phyloP scores from a whole-genome alignment of 2,113 vertebrate species.

The Lamprotornis superbus region DNA sequence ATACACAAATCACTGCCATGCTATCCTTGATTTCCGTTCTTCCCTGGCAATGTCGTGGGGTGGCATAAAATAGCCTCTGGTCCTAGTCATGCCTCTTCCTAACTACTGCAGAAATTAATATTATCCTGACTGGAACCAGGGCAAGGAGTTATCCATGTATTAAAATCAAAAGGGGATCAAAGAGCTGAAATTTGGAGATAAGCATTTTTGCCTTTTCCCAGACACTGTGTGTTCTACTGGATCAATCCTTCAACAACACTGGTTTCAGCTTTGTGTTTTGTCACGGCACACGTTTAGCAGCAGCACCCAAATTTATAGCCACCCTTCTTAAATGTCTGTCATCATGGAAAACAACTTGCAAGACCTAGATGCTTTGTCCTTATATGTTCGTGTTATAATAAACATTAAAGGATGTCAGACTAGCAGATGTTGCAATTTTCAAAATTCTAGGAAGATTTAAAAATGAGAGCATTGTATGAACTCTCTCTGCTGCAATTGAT shows the following conservation, averaged over 20 bases:
- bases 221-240: neutral
- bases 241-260: neutral
- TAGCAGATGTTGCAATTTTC: neutral
- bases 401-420: neutral
- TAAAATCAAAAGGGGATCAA: neutral
- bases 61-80: neutral
- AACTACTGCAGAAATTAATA: neutral
- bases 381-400: neutral
- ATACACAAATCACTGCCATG: rapidly evolving
- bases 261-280: neutral
- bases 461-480: neutral
- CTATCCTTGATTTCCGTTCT: neutral
- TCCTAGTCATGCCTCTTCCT: neutral
- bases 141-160: neutral
- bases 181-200: neutral
- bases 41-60: rapidly evolving
- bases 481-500: neutral
- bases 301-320: neutral
- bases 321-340: neutral
- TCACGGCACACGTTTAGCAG: neutral
- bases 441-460: conserved; percentile 1
- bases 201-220: neutral
- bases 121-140: neutral
- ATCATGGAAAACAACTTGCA: neutral
- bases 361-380: neutral